Base-by-base conservation (phyloP, 2,888 invertebrate genomes). In the Epirrhoe tristata region DNA sequence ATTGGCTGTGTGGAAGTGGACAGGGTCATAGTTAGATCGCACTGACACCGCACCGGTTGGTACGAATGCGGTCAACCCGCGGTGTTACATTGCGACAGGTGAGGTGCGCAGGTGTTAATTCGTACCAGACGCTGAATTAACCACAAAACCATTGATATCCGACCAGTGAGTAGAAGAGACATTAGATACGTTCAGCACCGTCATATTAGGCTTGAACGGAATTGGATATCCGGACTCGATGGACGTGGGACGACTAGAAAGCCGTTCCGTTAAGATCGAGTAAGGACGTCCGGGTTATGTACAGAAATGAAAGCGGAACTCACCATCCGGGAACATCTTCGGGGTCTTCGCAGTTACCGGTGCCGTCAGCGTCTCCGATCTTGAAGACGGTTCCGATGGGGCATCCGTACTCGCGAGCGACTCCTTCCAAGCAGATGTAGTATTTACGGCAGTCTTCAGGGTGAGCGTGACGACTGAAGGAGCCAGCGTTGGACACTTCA, bases 321-420 rank as follows among this genome's bases (percentile, higher is more conserved):
- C 91, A 98, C 98, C 98, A 98, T 95, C 98, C 98, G 90, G 97
- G 97, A 94, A 98, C 98, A 89, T 98, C 98, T 94, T 98, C 98
- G 76, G 98, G 98, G 86, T 98, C 98, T 92, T 98, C 97, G 91
- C 98, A 98, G 94, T 97, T 97, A 77, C 98, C 98, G 78, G 97
- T 96, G 82, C 98, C 98, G 79, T 98, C 98, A 82, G 96, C 93
- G 83, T 97, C 97, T 69, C 98, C 98, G 90, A 98, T 98, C 91
- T 98, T 98, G 96, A 98, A 98, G 60, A 98, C 98, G 65, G 98
- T 98, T 65, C 98, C 98, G 85, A 98, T 97, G 82, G 98, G 98
- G 94, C 98, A 98, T 74, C 98, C 98, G 90, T 98, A 98, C 90
- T 98, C 98, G 77, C 98, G 96, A 74, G 98, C 97, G 67, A 96